phyloP scores from a whole-genome alignment of 2,888 invertebrate species.

The Eurois occulta region DNA sequence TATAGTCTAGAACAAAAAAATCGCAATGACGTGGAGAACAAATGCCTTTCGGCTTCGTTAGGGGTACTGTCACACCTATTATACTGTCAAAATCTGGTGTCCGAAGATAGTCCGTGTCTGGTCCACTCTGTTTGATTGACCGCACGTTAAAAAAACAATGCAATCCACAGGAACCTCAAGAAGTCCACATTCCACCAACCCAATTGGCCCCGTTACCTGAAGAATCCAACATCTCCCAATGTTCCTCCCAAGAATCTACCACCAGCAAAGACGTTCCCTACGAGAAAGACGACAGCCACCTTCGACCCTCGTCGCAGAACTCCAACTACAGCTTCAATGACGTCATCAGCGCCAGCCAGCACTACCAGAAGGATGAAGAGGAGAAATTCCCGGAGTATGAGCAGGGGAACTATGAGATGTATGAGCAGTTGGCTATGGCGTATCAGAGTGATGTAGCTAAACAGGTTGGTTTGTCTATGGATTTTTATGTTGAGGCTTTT shows the following conservation, averaged over 20 bases:
- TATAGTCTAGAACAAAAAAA: neutral
- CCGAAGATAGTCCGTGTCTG: neutral
- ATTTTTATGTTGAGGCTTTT: neutral
- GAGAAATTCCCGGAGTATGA: constrained; percentile 79
- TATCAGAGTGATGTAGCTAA: constrained; percentile 86
- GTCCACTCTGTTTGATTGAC: neutral
- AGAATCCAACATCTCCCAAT: constrained; percentile 77
- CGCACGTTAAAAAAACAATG: neutral
- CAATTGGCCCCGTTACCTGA: constrained; percentile 65
- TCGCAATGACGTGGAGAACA: neutral
- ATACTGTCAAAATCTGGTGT: neutral
- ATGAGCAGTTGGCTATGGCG: constrained; percentile 87
- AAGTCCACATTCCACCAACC: constrained; percentile 46
- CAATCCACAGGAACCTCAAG: constrained; percentile 55
- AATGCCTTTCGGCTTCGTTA: neutral
- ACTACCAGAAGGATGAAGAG: constrained; percentile 74
- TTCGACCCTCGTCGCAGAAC: constrained; percentile 84
- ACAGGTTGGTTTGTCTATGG: constrained; percentile 73
- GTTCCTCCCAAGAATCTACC: constrained; percentile 82
- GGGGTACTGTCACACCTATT: neutral
- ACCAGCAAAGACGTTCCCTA: constrained; percentile 75
- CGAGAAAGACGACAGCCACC: constrained; percentile 84
- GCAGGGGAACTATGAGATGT: constrained; percentile 84
- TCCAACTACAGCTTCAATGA: constrained; percentile 86
- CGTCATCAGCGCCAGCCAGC: constrained; percentile 79